Percentiles rank a stretch among this genome's conserved stretches.
Evolutionary conservation across 2,797 vertebrate species (phyloP).

Genomic region (Anguilla marmorata): DNA sequence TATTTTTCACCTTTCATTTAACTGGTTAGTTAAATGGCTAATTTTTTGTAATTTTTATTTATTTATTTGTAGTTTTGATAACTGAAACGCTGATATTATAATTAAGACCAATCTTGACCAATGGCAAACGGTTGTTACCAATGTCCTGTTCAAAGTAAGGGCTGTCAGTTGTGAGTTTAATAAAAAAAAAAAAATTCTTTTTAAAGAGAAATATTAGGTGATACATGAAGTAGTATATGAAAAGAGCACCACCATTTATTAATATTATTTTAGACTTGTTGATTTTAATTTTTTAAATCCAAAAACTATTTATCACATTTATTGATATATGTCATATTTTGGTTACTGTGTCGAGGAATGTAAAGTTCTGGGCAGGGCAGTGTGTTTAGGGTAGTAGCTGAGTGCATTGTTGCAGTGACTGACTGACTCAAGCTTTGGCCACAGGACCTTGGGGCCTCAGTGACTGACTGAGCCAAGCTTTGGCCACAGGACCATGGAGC

Average conservation of each 20-base stretch:
- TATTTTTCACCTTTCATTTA: background rate
- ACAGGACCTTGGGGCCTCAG: background rate
- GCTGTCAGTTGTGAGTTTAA: background rate
- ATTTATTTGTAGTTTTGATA: slow-evolving; percentile 1
- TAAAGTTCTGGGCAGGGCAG: background rate
- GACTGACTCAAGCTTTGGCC: background rate
- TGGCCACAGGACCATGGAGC: no score
- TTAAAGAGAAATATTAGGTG: background rate
- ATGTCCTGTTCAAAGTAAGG: background rate
- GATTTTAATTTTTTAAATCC: background rate
- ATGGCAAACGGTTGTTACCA: background rate
- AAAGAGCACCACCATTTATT: background rate
- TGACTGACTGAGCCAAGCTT: no score
- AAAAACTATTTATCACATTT: background rate
- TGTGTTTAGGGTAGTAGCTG: background rate
- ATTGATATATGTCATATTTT: background rate
- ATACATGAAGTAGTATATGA: background rate
- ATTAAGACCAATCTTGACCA: background rate
- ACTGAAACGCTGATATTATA: background rate
- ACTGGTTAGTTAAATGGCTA: background rate
- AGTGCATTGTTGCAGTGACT: background rate
- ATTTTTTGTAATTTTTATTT: background rate
- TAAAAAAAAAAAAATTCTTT: background rate
- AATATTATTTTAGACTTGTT: background rate
- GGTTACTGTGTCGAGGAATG: background rate